Evolutionary conservation across 2,888 invertebrate genomes (phyloP).

Genomic region (Ectobius pallidus): DNA sequence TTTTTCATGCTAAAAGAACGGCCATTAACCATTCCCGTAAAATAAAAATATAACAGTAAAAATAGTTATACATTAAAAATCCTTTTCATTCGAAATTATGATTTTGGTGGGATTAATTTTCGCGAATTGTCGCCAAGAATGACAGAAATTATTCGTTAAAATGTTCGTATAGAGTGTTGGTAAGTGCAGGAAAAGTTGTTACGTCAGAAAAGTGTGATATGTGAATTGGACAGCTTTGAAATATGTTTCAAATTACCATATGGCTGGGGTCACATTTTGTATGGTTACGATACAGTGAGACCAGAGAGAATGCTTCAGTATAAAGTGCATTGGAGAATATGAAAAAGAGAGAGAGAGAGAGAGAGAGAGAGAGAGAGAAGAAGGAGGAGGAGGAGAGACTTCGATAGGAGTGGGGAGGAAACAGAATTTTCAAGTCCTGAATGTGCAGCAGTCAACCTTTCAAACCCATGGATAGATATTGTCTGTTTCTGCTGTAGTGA

Average conservation of each 20-base stretch:
- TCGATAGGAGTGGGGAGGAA: neutral
- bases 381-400: neutral
- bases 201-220: neutral
- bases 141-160: neutral
- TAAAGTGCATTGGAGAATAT: neutral
- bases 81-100: neutral
- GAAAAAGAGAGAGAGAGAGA: neutral
- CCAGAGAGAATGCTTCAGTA: neutral
- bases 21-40: neutral
- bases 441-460: neutral
- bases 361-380: neutral
- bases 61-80: conserved; percentile 5
- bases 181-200: neutral
- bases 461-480: neutral
- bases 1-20: too few relatives aligned
- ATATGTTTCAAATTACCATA: conserved; percentile 5
- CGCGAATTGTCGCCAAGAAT: conserved; percentile 34
- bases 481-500: neutral
- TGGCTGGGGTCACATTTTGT: conserved; percentile 5
- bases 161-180: neutral
- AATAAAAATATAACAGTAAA: conserved; percentile 4
- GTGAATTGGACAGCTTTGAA: neutral
- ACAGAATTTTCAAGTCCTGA: conserved; percentile 10
- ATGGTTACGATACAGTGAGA: neutral
- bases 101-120: conserved; percentile 25